A percentile compares a stretch with the other conserved stretches of the same genome.
phyloP scores from a whole-genome alignment of 2,113 vertebrate genomes.

The Microcebus tavaratra region DNA sequence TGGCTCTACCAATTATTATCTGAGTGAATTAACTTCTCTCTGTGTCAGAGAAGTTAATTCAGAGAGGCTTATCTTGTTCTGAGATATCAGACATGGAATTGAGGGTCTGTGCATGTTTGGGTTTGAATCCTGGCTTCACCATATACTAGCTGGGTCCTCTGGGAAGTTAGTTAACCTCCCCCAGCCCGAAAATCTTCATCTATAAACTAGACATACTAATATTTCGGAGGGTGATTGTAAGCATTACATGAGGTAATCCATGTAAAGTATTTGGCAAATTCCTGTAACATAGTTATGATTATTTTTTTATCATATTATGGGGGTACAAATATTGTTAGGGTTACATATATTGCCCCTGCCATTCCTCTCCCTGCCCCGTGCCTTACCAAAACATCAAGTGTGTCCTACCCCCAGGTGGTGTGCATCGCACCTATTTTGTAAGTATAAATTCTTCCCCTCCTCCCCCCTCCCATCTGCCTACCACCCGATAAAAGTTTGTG shows the following conservation, averaged over 20 bases:
- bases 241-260: not conserved
- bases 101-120: not conserved
- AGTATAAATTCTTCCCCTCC: too few species aligned
- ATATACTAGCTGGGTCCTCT: not conserved
- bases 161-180: not conserved
- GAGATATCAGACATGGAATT: not conserved
- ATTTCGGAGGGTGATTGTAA: not conserved
- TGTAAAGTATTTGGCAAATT: not conserved
- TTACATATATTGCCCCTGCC: too few species aligned
- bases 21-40: not conserved
- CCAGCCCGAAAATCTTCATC: not conserved
- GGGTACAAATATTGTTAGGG: too few species aligned
- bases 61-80: not conserved
- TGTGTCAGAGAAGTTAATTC: not conserved
- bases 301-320: too few species aligned
- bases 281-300: not conserved
- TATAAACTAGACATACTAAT: not conserved
- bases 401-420: too few species aligned
- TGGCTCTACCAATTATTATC: not conserved
- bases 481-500: too few species aligned
- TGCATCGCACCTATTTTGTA: too few species aligned
- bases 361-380: too few species aligned
- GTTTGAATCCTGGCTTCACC: not conserved
- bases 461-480: too few species aligned
- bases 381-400: too few species aligned